Evolutionary conservation across 1,140 invertebrate genomes (phyloP), one percentile per base, ranked within the genome.

Genomic region (Diprion similis): DNA sequence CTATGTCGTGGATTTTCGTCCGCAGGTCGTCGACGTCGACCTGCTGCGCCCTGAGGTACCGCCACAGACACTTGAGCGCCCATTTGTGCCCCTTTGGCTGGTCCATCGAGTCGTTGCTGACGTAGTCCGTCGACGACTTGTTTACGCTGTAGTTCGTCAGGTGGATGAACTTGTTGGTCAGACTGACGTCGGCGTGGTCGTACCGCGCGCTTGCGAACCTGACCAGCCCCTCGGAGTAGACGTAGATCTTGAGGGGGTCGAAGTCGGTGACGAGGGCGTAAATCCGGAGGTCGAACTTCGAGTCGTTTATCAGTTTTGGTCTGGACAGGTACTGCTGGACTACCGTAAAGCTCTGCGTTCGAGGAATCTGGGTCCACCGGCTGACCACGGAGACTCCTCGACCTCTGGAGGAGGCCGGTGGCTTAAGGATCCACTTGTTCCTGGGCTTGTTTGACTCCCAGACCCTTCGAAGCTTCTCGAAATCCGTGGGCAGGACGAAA

Each of bases 61-160:
- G 86, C 90, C 94, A 92, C 64, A 95, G 83, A 24, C 92, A 90
- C 78, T 92, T 91, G 45, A 95, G 84, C 46, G 93, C 93, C 92
- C 96, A 97, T 89, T 97, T 97, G 81, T 95, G 94, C 3, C 95
- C 95, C 77, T 94, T 91, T 78, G 93, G 95, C 1, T 93, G 90
- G 69, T 93, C 89, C 6, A 93, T 93, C 87, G 95, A 93, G 79
- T 95, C 93, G 87, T 95, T 96, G 70, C 92, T 91, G 0, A 93
- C 92, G 84, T 96, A 96, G 72, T 93, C 92, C 71, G 93, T 93
- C 24, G 93, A 95, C 66, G 95, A 89, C 87, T 97, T 97, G 87
- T 98, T 98, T 68, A 98, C 94, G 78, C 95, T 96, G 87, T 98
- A 99, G 88, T 99, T 99, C 45, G 97, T 99, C 79, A 99, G 90